phyloP scores from a whole-genome alignment of 2,888 invertebrate genomes.

The Cryptus armator region DNA sequence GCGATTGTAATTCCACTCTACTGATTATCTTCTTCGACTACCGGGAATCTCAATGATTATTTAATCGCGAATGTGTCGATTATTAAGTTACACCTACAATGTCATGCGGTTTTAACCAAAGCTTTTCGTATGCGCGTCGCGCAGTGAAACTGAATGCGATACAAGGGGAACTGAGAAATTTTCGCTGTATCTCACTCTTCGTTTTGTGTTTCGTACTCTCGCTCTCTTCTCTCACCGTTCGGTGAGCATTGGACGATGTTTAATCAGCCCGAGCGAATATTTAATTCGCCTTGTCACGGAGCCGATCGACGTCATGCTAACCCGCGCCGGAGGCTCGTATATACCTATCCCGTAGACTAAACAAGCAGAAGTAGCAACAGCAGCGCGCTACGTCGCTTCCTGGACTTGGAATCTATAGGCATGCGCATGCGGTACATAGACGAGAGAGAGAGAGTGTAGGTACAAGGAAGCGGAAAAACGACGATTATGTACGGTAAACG shows the following conservation, averaged over 20 bases:
- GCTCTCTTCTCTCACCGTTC: neutral
- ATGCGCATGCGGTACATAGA: neutral
- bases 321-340: constrained; percentile 24
- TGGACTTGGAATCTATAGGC: constrained; percentile 1
- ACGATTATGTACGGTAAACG: constrained; percentile 11
- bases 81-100: neutral
- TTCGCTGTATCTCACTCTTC: too few species aligned
- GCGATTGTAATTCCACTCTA: too few species aligned
- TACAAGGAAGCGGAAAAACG: constrained; percentile 8
- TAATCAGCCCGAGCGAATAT: constrained; percentile 54
- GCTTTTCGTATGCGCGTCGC: neutral
- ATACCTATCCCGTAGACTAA: constrained; percentile 36
- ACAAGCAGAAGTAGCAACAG: constrained; percentile 33
- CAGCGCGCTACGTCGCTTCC: constrained; percentile 21
- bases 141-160: constrained; percentile 23
- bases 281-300: constrained; percentile 43
- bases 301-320: constrained; percentile 50
- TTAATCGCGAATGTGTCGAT: constrained; percentile 21
- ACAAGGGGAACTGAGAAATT: neutral
- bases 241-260: constrained; percentile 31
- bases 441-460: neutral
- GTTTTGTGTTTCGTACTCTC: too few species aligned
- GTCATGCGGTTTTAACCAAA: neutral
- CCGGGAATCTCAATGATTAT: constrained; percentile 32
- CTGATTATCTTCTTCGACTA: too few species aligned